Conservation (phyloP, 2,113 vertebrate species). For the Percopsis transmontana region DNA sequence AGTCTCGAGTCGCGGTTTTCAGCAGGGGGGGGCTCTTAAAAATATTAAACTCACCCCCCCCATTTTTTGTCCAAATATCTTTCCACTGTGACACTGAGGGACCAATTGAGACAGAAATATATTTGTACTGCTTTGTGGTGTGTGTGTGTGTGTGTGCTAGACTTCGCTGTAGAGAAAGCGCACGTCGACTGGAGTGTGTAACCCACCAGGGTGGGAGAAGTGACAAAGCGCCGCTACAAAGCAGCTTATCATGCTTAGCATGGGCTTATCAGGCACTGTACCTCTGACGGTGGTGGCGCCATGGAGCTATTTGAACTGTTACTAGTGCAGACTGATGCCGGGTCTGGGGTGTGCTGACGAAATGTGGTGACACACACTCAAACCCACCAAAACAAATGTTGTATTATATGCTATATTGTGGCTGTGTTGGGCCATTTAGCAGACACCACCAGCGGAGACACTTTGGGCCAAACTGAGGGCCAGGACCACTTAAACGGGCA, state of each 20-base stretch:
- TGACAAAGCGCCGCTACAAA: slow-evolving; percentile 67
- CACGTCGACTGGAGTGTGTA: slow-evolving; percentile 65
- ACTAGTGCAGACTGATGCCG: slow-evolving; percentile 67
- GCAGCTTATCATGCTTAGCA: slow-evolving; percentile 70
- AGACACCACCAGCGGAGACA: too few relatives aligned
- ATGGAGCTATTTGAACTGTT: slow-evolving; percentile 68
- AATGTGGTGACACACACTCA: slow-evolving; percentile 72
- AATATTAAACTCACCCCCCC: slow-evolving; percentile 64
- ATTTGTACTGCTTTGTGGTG: slow-evolving; percentile 69
- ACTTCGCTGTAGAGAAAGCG: slow-evolving; percentile 52
- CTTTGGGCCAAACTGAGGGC: too few relatives aligned
- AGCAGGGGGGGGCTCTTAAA: slow-evolving; percentile 69
- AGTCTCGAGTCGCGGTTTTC: slow-evolving; percentile 70
- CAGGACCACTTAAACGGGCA: too few relatives aligned
- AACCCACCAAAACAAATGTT: slow-evolving; percentile 43
- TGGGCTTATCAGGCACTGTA: slow-evolving; percentile 69
- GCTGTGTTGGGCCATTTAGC: too few relatives aligned
- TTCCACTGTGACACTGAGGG: slow-evolving; percentile 74
- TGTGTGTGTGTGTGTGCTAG: slow-evolving; percentile 27
- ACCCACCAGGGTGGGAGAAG: slow-evolving; percentile 74
- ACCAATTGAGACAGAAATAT: slow-evolving; percentile 79
- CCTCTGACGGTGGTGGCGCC: slow-evolving; percentile 61
- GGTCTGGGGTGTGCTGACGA: slow-evolving; percentile 76
- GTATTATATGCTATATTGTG: slow-evolving; percentile 35
- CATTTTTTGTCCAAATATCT: slow-evolving; percentile 70